Evolutionary conservation across 64 coral and sea anemone genomes (phyloP).

Genomic region (Montipora sp.): DNA sequence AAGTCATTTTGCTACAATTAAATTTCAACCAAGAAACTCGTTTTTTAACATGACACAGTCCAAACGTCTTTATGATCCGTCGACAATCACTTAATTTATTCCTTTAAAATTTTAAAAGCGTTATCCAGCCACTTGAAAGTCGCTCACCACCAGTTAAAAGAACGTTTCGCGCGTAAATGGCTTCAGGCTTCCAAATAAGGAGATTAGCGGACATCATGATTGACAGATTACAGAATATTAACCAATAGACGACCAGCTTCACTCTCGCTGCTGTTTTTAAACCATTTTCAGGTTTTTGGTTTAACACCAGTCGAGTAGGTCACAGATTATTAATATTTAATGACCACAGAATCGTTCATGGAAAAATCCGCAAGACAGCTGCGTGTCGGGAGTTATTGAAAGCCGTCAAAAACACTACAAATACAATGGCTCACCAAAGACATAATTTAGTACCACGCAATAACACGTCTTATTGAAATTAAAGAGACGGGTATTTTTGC

Average conservation of each 20-base stretch:
- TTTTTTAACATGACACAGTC: background rate
- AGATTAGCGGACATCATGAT: background rate
- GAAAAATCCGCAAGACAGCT: constrained; percentile 31
- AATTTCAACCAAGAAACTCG: background rate
- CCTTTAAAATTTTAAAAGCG: background rate
- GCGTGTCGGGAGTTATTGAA: background rate
- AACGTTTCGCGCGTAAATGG: constrained; percentile 5
- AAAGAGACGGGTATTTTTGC: background rate
- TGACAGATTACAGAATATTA: background rate
- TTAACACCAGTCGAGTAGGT: constrained; percentile 1
- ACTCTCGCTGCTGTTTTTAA: background rate
- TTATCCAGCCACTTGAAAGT: background rate
- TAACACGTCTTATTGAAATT: background rate
- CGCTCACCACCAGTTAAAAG: constrained; percentile 10
- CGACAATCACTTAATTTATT: background rate
- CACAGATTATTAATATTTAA: constrained; percentile 41
- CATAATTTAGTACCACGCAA: background rate
- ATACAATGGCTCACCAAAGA: background rate
- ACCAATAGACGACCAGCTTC: constrained; percentile 9
- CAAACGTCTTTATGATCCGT: background rate
- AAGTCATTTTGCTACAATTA: background rate
- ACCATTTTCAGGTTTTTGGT: background rate
- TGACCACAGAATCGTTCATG: constrained; percentile 14
- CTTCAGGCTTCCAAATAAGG: background rate
- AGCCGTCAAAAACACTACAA: background rate